Percentiles rank a stretch among this genome's conserved stretches.
Conservation (phyloP, 2,888 invertebrate species). For the Melieria omissa region DNA sequence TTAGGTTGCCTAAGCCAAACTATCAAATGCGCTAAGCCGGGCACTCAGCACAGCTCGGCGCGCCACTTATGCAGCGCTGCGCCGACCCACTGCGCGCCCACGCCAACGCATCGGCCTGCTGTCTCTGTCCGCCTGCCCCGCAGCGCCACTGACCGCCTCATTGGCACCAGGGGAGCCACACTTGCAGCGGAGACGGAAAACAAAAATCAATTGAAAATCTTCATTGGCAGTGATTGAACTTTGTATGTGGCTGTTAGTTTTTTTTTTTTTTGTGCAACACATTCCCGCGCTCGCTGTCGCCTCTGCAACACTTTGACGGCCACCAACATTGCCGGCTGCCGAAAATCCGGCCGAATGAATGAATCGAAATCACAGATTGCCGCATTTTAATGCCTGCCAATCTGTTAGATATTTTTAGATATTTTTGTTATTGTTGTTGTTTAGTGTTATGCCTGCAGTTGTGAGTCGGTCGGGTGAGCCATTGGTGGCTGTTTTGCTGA, state of each 20-base stretch:
- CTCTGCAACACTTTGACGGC: too few relatives aligned
- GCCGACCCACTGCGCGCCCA: conserved; percentile 18
- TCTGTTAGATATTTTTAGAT: too few relatives aligned
- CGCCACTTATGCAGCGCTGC: conserved; percentile 27
- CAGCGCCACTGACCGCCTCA: conserved; percentile 7
- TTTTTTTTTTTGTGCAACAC: neutral
- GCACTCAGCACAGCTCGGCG: conserved; percentile 42
- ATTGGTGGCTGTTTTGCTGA: too few relatives aligned
- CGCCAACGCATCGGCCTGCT: neutral
- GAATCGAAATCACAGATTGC: conserved; percentile 6
- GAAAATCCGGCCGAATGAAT: neutral
- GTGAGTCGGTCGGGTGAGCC: too few relatives aligned
- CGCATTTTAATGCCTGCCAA: neutral
- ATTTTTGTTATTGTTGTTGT: too few relatives aligned
- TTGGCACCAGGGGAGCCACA: conserved; percentile 7
- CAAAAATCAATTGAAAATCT: conserved; percentile 45
- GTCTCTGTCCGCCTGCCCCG: conserved; percentile 6
- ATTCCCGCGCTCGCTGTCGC: too few relatives aligned
- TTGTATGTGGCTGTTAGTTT: conserved; percentile 20
- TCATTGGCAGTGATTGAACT: conserved; percentile 46
- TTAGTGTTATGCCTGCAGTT: too few relatives aligned
- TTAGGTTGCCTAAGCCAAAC: conserved; percentile 32
- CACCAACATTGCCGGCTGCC: neutral
- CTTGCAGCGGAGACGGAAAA: conserved; percentile 13
- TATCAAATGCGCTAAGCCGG: conserved; percentile 41